Base-by-base conservation (phyloP, 2,113 vertebrate species). In the Channa maculata region DNA sequence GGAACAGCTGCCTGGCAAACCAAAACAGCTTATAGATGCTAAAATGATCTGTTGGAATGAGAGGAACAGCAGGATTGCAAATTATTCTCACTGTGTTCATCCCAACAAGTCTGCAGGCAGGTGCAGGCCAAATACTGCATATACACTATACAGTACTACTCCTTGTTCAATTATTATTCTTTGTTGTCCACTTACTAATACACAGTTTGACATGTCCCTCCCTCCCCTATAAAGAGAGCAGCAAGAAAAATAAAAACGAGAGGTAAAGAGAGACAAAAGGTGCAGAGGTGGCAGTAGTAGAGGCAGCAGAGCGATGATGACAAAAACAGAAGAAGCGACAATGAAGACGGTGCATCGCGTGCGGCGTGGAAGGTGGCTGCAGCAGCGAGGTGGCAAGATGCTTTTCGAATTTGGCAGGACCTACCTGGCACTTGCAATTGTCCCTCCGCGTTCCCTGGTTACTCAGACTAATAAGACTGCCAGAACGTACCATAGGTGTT, bases 401-500 rank as follows among this genome's bases (percentile, higher is more conserved):
- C 54, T 44, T 70, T 73, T 66, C 1, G 64, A 57, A 66, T 24
- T 24, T 57, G 36, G 77, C 82, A 84, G 65, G 33, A 93, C 93
- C 77, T 95, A 95, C 85, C 83, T 89, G 82, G 82, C 77, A 92
- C 54, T 87, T 88, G 83, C 76, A 94, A 91, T 91, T 91, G 92
- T 95, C 94, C 91, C 94, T 92, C 92, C 94, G 94, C 75, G 91
- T 83, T 84, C 92, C 93, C 93, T 95, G 95, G 94, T 95, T 95
- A 96, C 93, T 94, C 94, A 95, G 95, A 95, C 94, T 91, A 95
- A 93, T 93, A 93, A 95, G 87, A 93, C 94, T 95, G 92, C 85
- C 89, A 86, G 90, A 94, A 95, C 96, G 80, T 98, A 98, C 98
- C 97, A 99, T 99, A 88, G 97, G 97, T 86, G 97, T 98, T 80